Percentiles rank a stretch among this genome's conserved stretches.
phyloP scores from a whole-genome alignment of 2,888 invertebrate species.

The Dryocosmus kuriphilus region DNA sequence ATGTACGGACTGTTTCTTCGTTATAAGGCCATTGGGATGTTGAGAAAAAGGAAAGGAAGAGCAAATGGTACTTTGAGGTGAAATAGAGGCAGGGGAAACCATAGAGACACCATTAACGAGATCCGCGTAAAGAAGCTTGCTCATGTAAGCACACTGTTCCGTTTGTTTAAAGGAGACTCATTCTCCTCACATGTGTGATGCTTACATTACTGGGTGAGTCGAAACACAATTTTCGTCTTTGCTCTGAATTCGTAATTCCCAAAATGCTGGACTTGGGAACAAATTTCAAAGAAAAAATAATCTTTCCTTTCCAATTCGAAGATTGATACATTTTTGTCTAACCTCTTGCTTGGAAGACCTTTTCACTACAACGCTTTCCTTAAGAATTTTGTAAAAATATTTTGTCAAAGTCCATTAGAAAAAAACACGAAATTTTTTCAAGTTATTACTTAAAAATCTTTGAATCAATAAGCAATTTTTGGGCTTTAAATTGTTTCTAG shows the following conservation, averaged over 20 bases:
- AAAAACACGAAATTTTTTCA: too few species aligned
- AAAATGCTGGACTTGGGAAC: too few species aligned
- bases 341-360: too few species aligned
- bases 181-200: constrained; percentile 4
- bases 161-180: constrained; percentile 19
- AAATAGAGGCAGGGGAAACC: not conserved
- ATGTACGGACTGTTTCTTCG: not conserved
- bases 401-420: too few species aligned
- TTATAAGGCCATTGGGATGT: not conserved
- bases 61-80: constrained; percentile 23
- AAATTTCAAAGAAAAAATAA: too few species aligned
- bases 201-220: not conserved
- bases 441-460: too few species aligned
- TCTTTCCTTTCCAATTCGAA: too few species aligned
- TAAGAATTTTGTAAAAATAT: too few species aligned
- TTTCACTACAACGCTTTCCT: too few species aligned
- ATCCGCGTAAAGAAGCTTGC: not conserved
- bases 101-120: constrained; percentile 32
- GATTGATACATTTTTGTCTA: too few species aligned
- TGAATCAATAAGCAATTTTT: too few species aligned
- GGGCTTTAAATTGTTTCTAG: too few species aligned
- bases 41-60: not conserved
- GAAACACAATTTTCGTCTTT: constrained; percentile 28
- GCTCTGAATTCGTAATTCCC: not conserved
- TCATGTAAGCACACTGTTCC: constrained; percentile 23